Evolutionary conservation across 2,888 invertebrate species (phyloP).

Genomic region (Hirtodrosophila duncani): DNA sequence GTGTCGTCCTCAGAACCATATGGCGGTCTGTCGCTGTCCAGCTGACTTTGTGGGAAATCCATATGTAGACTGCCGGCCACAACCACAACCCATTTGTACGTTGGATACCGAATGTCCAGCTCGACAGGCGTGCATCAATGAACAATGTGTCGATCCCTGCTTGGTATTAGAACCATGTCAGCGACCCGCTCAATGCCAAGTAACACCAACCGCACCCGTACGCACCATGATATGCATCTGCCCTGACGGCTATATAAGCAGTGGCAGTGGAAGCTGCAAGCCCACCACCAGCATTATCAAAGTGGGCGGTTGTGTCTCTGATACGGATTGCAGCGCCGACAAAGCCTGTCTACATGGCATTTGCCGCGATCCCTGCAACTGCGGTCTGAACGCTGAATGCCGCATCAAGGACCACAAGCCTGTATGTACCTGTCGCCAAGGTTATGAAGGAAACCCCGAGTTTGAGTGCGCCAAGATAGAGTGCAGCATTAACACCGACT

Average conservation of each 20-base stretch:
- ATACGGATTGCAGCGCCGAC: slow-evolving; percentile 87
- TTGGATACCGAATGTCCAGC: slow-evolving; percentile 90
- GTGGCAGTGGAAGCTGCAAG: slow-evolving; percentile 88
- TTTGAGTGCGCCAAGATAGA: slow-evolving; percentile 87
- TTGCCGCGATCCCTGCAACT: slow-evolving; percentile 90
- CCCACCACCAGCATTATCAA: slow-evolving; percentile 83
- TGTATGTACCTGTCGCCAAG: slow-evolving; percentile 89
- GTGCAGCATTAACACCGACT: slow-evolving; percentile 87
- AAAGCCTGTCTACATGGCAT: slow-evolving; percentile 89
- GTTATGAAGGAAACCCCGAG: slow-evolving; percentile 91
- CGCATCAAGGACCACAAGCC: slow-evolving; percentile 91
- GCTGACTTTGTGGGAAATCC: slow-evolving; percentile 88
- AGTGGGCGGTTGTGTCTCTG: slow-evolving; percentile 85
- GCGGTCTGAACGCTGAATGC: slow-evolving; percentile 91
- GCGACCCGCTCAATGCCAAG: slow-evolving; percentile 88
- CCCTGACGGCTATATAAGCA: slow-evolving; percentile 91
- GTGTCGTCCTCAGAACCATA: slow-evolving; percentile 89
- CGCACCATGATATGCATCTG: slow-evolving; percentile 94
- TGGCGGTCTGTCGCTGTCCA: slow-evolving; percentile 91
- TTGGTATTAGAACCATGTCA: slow-evolving; percentile 87
- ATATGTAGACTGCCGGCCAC: slow-evolving; percentile 87
- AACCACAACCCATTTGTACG: slow-evolving; percentile 86
- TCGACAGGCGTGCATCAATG: slow-evolving; percentile 88
- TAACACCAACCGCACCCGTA: slow-evolving; percentile 88
- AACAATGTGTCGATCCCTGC: slow-evolving; percentile 91